Conservation (phyloP, 2,797 vertebrate genomes). For the Capromys pilorides region DNA sequence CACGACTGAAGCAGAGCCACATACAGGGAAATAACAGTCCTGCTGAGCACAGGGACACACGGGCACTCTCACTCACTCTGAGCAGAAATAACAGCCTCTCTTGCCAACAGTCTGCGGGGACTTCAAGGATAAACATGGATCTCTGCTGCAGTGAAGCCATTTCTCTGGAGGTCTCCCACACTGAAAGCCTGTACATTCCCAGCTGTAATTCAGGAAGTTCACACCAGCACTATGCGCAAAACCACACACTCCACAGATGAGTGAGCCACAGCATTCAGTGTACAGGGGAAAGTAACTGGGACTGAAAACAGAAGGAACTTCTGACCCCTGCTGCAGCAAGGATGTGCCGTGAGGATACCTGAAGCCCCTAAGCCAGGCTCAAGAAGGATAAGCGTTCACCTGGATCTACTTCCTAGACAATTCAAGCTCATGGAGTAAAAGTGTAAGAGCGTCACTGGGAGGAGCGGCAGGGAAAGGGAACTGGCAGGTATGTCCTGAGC, state of each 20-base stretch:
- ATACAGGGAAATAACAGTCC: not conserved
- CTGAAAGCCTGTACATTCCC: not conserved
- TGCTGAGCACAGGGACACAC: not conserved
- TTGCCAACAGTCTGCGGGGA: not conserved
- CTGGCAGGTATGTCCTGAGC: no score
- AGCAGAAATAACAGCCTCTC: not conserved
- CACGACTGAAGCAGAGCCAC: not conserved
- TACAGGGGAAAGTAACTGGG: no score
- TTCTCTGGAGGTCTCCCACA: not conserved
- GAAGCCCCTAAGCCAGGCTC: not conserved
- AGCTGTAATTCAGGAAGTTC: no score
- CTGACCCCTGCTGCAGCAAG: not conserved
- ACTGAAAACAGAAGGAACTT: not conserved
- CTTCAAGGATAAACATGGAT: not conserved
- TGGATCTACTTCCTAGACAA: no score
- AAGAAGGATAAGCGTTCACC: no score
- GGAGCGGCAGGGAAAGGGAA: no score
- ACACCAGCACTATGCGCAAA: not conserved
- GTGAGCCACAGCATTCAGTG: no score
- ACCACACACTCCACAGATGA: no score
- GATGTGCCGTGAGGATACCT: not conserved
- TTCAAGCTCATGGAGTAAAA: no score
- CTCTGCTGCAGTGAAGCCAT: not conserved
- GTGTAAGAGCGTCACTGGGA: no score
- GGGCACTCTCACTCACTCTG: not conserved